phyloP scores from a whole-genome alignment of 1,140 invertebrate genomes.

The Diachasmimorpha longicaudata region DNA sequence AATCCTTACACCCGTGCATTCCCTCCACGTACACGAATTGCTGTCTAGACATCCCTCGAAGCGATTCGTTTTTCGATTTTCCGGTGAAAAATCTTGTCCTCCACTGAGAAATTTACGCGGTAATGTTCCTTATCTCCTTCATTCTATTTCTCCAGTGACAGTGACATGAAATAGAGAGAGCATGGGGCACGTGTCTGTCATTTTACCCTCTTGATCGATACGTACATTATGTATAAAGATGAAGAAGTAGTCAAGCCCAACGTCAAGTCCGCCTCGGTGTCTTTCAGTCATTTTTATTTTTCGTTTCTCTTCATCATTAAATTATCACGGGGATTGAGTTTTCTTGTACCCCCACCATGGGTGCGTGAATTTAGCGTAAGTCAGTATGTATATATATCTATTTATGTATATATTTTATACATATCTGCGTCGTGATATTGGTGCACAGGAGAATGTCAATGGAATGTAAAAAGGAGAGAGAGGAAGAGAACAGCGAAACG shows the following conservation, averaged over 20 bases:
- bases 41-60: slow-evolving; percentile 1
- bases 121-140: not conserved
- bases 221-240: not conserved
- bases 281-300: not conserved
- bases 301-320: not conserved
- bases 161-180: not conserved
- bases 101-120: not conserved
- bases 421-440: not conserved
- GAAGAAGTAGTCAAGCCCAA: not conserved
- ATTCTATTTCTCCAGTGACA: not conserved
- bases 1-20: not conserved
- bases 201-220: not conserved
- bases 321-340: slow-evolving; percentile 15
- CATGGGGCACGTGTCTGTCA: not conserved
- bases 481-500: not conserved
- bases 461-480: not conserved
- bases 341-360: not conserved
- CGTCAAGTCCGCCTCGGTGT: not conserved
- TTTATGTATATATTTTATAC: not conserved
- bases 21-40: slow-evolving; percentile 24
- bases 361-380: not conserved
- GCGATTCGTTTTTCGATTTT: slow-evolving; percentile 19
- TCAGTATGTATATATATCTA: not conserved
- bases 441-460: not conserved
- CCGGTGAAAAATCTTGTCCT: slow-evolving; percentile 9